Evolutionary conservation across 2,113 vertebrate genomes (phyloP), one percentile per base, ranked within the genome.

Genomic region (Bos indicus): DNA sequence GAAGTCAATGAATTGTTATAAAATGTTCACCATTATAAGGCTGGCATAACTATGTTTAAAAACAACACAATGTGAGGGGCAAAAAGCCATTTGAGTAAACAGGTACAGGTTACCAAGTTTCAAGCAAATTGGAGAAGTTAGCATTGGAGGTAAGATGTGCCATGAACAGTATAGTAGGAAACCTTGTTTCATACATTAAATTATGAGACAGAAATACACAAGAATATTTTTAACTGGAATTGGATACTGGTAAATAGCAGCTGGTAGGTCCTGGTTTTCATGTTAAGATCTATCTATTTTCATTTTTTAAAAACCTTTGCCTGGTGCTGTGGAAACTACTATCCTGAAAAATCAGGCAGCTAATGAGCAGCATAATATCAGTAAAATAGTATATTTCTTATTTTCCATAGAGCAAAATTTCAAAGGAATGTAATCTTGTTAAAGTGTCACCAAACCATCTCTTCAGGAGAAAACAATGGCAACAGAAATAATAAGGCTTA

Each of bases 401-500:
- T 6, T 0, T 87, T 90, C 59, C 83, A 94, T 15, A 59, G 91
- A 95, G 46, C 7, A 19, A 43, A 43, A 57, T 0, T 3, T 93
- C 96, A 88, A 15, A 98, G 60, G 28, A 82, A 64, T 83, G n/a
- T 87, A 90, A 97, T 97, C 95, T 78, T 90, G 48, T 28, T 91
- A 90, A 98, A 96, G 89, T 92, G 97, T 97, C 95, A 90, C 57
- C 83, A 78, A 83, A 80, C 57, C 77, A 90, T 92, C 83, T 46
- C 94, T 93, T 97, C 95, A 98, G 71, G 57, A 98, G 81, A 94
- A 95, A 48, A 86, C n/a, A 92, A 52, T 0, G 19, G 85, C 78
- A n/a, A 10, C 59, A 97, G 96, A 98, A 96, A 90, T 56, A 98
- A 95, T 74, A 94, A 95, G 77, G 96, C 46, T 96, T 97, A 95